Percentiles rank a stretch among this genome's conserved stretches.
Conservation (phyloP, 2,888 invertebrate species). For the Bombyx huttoni region DNA sequence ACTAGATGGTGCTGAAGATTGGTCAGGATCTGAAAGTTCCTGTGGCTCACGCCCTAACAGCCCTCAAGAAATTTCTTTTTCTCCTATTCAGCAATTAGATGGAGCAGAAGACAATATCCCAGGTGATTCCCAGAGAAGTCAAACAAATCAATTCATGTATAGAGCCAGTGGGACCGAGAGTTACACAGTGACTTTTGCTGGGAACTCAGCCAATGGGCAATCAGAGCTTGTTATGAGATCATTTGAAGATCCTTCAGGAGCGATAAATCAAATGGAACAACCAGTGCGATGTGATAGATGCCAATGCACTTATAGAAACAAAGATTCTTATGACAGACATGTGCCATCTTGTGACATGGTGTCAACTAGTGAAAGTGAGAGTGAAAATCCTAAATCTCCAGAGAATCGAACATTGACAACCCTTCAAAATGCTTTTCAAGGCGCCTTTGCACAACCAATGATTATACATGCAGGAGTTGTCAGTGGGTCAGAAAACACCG, state of each 20-base stretch:
- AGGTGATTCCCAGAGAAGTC: constrained; percentile 41
- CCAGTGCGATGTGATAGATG: constrained; percentile 91
- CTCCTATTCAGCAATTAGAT: constrained; percentile 77
- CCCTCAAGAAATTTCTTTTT: constrained; percentile 46
- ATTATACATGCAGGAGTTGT: constrained; percentile 62
- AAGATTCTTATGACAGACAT: constrained; percentile 85
- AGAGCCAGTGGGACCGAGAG: constrained; percentile 63
- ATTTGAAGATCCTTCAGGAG: constrained; percentile 43
- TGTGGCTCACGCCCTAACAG: constrained; percentile 60
- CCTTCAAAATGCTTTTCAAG: constrained; percentile 64
- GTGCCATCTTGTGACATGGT: constrained; percentile 83
- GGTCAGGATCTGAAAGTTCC: constrained; percentile 72
- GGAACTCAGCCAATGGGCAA: constrained; percentile 63
- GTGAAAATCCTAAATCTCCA: constrained; percentile 75
- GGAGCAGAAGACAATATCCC: constrained; percentile 76
- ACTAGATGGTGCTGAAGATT: constrained; percentile 79
- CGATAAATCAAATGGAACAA: constrained; percentile 72
- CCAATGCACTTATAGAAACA: constrained; percentile 87
- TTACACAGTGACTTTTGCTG: constrained; percentile 65
- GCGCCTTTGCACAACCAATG: constrained; percentile 65
- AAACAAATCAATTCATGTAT: constrained; percentile 56
- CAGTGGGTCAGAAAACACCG: constrained; percentile 54
- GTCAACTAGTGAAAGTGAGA: constrained; percentile 86
- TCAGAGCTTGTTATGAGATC: constrained; percentile 60
- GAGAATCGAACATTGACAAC: constrained; percentile 66